Evolutionary conservation across 2,113 vertebrate genomes (phyloP), one percentile per base, ranked within the genome.

Genomic region (Coregonus clupeaformis): DNA sequence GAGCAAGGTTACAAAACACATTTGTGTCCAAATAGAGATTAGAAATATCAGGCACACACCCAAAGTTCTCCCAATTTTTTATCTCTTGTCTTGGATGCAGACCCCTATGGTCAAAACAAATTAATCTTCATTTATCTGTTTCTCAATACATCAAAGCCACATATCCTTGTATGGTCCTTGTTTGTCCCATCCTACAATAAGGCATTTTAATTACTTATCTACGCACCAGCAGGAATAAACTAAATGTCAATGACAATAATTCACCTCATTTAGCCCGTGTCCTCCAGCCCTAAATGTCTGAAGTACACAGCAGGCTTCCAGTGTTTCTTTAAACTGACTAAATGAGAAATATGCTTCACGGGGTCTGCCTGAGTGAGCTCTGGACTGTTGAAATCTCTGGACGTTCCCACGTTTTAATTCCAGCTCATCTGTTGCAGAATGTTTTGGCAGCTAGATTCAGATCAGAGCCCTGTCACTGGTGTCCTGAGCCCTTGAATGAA

Each of bases 371-470:
- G 14, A 68, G 65, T 72, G 63, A 73, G 64, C 77, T 67, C 76
- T 69, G 16, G 16, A 73, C 57, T 83, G 85, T 85, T 80, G 67
- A 47, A 72, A 72, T 77, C 52, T 55, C 80, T 25, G 79, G 77
- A 80, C 75, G 76, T 89, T 90, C 72, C 80, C 87, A 86, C 82
- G 87, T 82, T 77, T 85, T 63, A 76, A 81, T 80, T 80, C 86
- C 75, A 84, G 73, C 49, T 80, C 69, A 65, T 81, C 72, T 82
- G 64, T 81, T 83, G 68, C 68, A 65, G 76, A 80, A 82, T 81
- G 72, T 82, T 87, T 87, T 84, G 75, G 71, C 29, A 75, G 69
- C 32, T 24, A 62, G n/a, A 62, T 52, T 52, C 14, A 52, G 36
- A 42, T 42, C 36, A 42, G 49, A 52, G 49, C 49, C 49, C 13